Evolutionary conservation across 1,140 invertebrate genomes (phyloP), one percentile per base, ranked within the genome.

Genomic region (Dendroctonus ponderosae): DNA sequence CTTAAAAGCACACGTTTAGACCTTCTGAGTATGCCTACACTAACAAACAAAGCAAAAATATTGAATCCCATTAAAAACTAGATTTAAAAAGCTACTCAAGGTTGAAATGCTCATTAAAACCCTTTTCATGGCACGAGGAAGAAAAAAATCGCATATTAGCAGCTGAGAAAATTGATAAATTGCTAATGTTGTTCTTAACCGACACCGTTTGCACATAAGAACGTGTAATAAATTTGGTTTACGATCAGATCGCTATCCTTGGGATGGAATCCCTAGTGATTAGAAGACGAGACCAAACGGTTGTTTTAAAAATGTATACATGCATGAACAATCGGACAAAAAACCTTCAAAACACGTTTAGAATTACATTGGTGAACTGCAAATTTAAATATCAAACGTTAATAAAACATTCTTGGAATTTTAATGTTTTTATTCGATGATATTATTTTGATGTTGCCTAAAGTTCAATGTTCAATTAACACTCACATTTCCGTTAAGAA

Each of bases 41-140:
- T 8, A 15, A 12, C 2, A 8, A 12, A 51, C 50, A 5, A 51
- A 51, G 50, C 50, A 26, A 26, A 26, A 1, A 26, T 26, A 26
- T 26, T 26, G 26, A 26, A 3, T 1, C 26, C 26, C 26, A 26
- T 26, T 26, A 26, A 26, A 26, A 26, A 26, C 26, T 26, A 26
- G 26, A 26, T 26, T n/a, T 26, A 26, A 51, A 51, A 51, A 51
- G 3, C 11, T 8, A n/a, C 37, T 52, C 50, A 52, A 52, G 50
- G 50, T 26, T 37, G 9, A 26, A 26, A 12, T 52, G n/a, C 50
- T 26, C 50, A 52, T 52, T 52, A 52, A 52, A 52, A 52, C 50
- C 50, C 50, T 52, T 52, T 52, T 52, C 37, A 52, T 12, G 0
- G 38, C n/a, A 7, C n/a, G 15, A 14, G 12, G 50, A 52, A 14